Conservation (phyloP, 2,113 vertebrate genomes). For the Argyrosomus japonicus region DNA sequence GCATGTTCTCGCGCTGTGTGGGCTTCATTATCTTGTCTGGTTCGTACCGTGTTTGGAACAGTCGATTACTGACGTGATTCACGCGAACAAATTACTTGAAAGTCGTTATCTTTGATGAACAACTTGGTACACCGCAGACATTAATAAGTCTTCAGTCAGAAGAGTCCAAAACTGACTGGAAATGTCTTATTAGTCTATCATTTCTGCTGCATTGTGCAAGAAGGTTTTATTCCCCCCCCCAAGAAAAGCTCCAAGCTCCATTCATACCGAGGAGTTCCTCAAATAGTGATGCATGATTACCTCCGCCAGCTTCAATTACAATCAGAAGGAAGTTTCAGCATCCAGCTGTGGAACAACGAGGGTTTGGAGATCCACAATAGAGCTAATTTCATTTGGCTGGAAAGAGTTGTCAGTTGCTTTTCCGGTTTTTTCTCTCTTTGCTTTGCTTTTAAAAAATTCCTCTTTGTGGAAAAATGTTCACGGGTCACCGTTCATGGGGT, state of each 20-base stretch:
- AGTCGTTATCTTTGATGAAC: neutral
- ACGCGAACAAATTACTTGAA: neutral
- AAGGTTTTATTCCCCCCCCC: conserved; percentile 1
- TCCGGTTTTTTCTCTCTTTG: conserved; percentile 6
- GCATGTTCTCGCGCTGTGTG: neutral
- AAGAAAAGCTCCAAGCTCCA: conserved; percentile 4
- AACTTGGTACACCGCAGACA: neutral
- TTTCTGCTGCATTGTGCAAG: conserved; percentile 8
- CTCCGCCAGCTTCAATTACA: conserved; percentile 48
- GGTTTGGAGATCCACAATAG: neutral
- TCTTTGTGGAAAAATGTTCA: conserved; percentile 30
- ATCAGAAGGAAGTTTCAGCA: neutral
- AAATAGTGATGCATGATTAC: conserved; percentile 29
- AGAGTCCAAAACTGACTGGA: neutral
- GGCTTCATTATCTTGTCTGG: conserved; percentile 6
- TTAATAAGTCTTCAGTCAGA: too few species aligned
- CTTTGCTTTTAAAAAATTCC: conserved; percentile 7
- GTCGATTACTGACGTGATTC: neutral
- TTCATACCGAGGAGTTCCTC: conserved; percentile 21
- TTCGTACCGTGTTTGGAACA: neutral
- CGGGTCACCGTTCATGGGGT: conserved; percentile 27
- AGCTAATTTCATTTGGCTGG: conserved; percentile 21
- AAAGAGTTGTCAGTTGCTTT: conserved; percentile 23
- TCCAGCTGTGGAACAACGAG: conserved; percentile 40
- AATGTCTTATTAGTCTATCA: conserved; percentile 9